Evolutionary conservation across 1,140 invertebrate species (phyloP).

Genomic region (Bombus confusus): DNA sequence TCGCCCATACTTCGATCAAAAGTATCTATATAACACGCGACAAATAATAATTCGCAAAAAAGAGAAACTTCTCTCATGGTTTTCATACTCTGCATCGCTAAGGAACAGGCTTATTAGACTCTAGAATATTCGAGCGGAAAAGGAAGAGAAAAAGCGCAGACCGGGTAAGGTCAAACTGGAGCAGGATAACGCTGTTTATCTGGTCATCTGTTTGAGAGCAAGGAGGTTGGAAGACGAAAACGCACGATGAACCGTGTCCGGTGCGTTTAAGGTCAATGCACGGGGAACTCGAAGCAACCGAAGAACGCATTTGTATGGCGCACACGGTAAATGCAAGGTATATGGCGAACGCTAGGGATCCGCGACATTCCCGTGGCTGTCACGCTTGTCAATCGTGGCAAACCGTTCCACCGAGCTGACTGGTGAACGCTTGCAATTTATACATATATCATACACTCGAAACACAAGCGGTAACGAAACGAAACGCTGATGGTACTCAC

Average conservation of each 20-base stretch:
- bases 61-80: background rate
- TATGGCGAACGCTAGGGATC: slow-evolving; percentile 36
- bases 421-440: background rate
- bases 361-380: slow-evolving; percentile 57
- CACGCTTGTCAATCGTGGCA: slow-evolving; percentile 46
- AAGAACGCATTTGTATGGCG: slow-evolving; percentile 36
- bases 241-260: slow-evolving; percentile 43
- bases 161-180: slow-evolving; percentile 7
- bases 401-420: background rate
- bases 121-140: slow-evolving; percentile 12
- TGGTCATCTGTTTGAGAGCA: slow-evolving; percentile 3
- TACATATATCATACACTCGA: background rate
- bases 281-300: slow-evolving; percentile 27
- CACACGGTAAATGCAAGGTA: slow-evolving; percentile 3
- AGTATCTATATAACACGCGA: background rate
- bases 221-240: slow-evolving; percentile 38
- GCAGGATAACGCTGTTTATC: slow-evolving; percentile 31
- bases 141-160: background rate
- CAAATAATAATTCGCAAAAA: background rate
- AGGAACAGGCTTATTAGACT: background rate
- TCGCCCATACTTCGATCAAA: background rate
- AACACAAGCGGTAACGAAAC: background rate
- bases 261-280: slow-evolving; percentile 64
- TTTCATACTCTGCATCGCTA: background rate
- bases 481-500: slow-evolving; percentile 62